Evolutionary conservation across 2,113 vertebrate species (phyloP).

Genomic region (Cebus imitator): DNA sequence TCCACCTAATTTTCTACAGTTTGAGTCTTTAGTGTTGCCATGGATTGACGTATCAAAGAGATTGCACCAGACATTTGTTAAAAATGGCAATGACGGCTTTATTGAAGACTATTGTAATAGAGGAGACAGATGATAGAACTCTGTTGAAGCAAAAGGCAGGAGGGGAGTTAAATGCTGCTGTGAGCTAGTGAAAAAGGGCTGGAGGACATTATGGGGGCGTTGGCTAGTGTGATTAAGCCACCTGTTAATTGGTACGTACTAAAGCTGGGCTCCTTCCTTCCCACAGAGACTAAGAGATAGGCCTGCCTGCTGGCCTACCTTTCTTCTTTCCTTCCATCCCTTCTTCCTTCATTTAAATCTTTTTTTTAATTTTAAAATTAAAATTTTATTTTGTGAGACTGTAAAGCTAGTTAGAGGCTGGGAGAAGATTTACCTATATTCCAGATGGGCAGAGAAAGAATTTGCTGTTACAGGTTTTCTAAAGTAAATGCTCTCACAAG

Average conservation of each 20-base stretch:
- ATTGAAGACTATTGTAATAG: background rate
- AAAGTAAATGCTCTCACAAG: background rate
- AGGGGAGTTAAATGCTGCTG: background rate
- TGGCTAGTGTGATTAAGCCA: background rate
- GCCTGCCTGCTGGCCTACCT: background rate
- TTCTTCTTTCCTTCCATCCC: background rate
- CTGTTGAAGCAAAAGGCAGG: background rate
- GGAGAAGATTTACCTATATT: background rate
- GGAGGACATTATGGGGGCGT: too few relatives aligned
- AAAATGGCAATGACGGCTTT: background rate
- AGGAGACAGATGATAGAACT: background rate
- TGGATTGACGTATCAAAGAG: background rate
- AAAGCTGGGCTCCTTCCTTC: background rate
- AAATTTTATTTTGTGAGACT: too few relatives aligned
- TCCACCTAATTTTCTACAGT: background rate
- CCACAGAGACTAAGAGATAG: background rate
- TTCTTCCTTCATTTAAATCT: too few relatives aligned
- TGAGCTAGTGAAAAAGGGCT: background rate
- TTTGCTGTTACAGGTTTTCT: background rate
- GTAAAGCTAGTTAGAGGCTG: background rate
- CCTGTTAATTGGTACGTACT: background rate
- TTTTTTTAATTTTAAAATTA: too few relatives aligned
- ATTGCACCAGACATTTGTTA: background rate
- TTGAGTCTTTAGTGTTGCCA: background rate
- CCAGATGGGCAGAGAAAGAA: background rate